Evolutionary conservation across 1,140 invertebrate species (phyloP), one percentile per base, ranked within the genome.

Genomic region (Anastrepha obliqua): DNA sequence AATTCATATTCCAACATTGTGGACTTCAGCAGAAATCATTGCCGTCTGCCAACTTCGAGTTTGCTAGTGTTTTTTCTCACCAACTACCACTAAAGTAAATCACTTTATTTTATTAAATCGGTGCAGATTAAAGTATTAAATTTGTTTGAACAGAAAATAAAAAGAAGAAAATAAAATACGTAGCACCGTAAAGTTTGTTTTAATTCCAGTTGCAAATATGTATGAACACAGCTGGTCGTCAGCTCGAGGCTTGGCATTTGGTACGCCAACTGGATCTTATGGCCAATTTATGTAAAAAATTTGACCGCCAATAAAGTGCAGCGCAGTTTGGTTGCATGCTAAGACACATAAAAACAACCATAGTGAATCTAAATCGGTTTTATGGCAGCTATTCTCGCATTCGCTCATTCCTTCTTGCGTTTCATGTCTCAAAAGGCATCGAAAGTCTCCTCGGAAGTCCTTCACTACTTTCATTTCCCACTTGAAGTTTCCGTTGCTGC

Each of bases 381-480:
- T 42, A 67, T 67, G 65, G 9, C 8, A 67, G 29, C 29, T 29
- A 39, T 42, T 67, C 65, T 11, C 39, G 39, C 39, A 67, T 42
- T 13, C 29, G 4, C 29, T 13, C 20, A 20, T 67, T 67, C 39
- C 65, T 11, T 39, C 39, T n/a, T 39, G 39, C 20, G 20, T 20
- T 67, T 67, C 39, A 67, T 67, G 65, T 7, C 65, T 42, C 65
- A 67, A 67, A 67, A 67, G 65, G 65, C 39, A 42, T 67, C 20
- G 29, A 67, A 67, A 67, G 65, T 67, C 65, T 67, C n/a, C 65
- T 39, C 65, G 65, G 65, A 67, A 67, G 65, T 67, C 65, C 65
- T 67, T 67, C 65, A 67, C 65, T 67, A 67, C 65, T 67, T 67
- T 42, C 65, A 67, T 67, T 67, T 67, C 65, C 65, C 65, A 67